These are phyloP conservation scores for Crax fasciolata DNA, from an alignment of 2,797 vertebrate species.

Conservation along the genomic window DNA sequence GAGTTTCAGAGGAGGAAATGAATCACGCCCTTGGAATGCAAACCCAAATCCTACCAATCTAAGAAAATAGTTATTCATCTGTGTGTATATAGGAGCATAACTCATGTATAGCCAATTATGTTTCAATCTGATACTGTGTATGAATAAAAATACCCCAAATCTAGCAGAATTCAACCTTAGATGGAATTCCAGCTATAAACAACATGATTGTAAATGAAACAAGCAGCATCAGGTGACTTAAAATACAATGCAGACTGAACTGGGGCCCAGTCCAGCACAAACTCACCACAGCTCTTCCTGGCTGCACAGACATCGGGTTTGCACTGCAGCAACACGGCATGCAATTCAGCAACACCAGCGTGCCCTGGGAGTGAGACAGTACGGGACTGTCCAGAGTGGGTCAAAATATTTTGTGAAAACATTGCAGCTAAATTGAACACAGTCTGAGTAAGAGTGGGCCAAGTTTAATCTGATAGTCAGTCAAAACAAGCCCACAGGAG, in stretches of 20 bases:
- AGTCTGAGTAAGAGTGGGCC: neutral
- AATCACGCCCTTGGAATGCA: slow-evolving; percentile 47
- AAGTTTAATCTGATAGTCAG: neutral
- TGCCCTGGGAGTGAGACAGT: neutral
- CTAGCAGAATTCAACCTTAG: neutral
- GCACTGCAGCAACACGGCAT: neutral
- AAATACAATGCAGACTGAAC: neutral
- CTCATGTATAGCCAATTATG: neutral
- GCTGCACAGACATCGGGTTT: neutral
- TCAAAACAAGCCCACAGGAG: neutral
- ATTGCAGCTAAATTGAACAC: neutral
- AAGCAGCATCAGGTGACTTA: neutral
- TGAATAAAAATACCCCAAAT: neutral
- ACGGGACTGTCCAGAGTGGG: neutral
- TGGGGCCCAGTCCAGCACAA: neutral
- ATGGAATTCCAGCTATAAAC: neutral
- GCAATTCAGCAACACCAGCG: neutral
- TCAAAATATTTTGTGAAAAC: neutral
- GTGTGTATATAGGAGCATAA: neutral
- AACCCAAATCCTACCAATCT: slow-evolving; percentile 44
- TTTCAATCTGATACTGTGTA: neutral
- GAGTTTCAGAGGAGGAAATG: slow-evolving; percentile 48
- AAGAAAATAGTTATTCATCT: slow-evolving; percentile 33
- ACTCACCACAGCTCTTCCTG: slow-evolving; percentile 7
- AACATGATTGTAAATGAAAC: neutral